Conservation (phyloP, 2,888 invertebrate species). For the Drosophila kanekoi region DNA sequence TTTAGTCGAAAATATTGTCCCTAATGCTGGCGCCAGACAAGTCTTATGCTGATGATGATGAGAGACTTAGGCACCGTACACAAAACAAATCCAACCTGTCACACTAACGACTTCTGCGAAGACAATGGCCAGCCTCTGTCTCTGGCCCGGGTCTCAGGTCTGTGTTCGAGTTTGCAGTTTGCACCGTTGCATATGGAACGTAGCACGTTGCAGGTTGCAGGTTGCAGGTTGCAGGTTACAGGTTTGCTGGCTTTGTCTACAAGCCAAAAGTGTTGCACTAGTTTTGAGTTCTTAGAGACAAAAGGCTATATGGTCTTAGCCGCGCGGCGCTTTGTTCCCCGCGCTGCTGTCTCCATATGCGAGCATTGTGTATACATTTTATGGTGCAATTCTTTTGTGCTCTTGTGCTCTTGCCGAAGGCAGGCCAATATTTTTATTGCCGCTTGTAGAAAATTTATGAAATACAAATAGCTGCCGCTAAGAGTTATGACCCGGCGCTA, state of each 20-base stretch:
- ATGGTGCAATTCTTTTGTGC: conserved; percentile 81
- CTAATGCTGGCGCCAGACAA: conserved; percentile 85
- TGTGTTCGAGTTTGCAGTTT: conserved; percentile 21
- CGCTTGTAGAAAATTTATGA: conserved; percentile 65
- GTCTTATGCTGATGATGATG: conserved; percentile 81
- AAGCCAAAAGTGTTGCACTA: conserved; percentile 82
- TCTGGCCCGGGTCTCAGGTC: conserved; percentile 3
- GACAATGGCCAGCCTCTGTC: conserved; percentile 62
- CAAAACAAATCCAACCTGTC: conserved; percentile 84
- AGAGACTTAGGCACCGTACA: conserved; percentile 81
- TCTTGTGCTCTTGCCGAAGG: conserved; percentile 59
- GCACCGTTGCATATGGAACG: not conserved
- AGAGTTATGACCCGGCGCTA: conserved; percentile 81
- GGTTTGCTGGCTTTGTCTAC: conserved; percentile 60
- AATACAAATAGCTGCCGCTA: conserved; percentile 70
- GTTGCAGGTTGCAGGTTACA: conserved; percentile 14
- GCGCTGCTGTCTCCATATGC: conserved; percentile 37
- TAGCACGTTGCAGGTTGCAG: conserved; percentile 28
- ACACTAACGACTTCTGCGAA: conserved; percentile 85
- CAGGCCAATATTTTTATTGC: conserved; percentile 81
- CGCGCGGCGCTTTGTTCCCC: conserved; percentile 67
- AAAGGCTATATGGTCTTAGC: conserved; percentile 56
- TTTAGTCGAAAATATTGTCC: conserved; percentile 80
- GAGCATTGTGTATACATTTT: conserved; percentile 52
- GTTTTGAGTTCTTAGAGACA: conserved; percentile 69